Percentiles rank a stretch among this genome's conserved stretches.
Evolutionary conservation across 1,140 invertebrate species (phyloP).

Genomic region (Tyrophagus putrescentiae): DNA sequence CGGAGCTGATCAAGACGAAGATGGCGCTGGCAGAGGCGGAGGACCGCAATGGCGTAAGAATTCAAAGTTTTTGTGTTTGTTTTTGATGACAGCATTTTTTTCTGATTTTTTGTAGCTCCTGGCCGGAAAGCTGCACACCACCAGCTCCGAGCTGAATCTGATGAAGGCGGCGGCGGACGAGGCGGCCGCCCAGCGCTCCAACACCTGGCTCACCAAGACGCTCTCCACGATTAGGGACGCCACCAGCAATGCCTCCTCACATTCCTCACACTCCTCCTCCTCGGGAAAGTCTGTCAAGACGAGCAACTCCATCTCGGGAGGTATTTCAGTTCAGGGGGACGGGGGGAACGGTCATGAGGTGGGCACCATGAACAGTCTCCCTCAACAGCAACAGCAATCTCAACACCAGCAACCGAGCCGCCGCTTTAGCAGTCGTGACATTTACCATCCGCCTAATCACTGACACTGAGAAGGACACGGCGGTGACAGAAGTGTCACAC

Average conservation of each 20-base stretch:
- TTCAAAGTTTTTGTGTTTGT: constrained; percentile 15
- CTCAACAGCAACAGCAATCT: no score
- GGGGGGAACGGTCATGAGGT: no score
- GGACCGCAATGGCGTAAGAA: constrained; percentile 64
- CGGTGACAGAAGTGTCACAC: no score
- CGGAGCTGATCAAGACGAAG: constrained; percentile 90
- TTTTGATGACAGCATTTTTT: background rate
- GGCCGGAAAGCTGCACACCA: constrained; percentile 6
- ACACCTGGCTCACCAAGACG: constrained; percentile 77
- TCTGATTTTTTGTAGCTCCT: constrained; percentile 20
- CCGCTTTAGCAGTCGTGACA: no score
- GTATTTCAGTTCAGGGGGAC: no score
- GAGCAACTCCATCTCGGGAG: constrained; percentile 9
- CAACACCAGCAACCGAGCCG: no score
- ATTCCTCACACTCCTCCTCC: no score
- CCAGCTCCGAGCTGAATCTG: constrained; percentile 45
- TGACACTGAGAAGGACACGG: no score
- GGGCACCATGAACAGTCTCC: no score
- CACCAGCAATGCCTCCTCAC: constrained; percentile 29
- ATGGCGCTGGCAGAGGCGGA: constrained; percentile 89
- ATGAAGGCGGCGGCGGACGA: constrained; percentile 65
- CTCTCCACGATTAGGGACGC: constrained; percentile 54
- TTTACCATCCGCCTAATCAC: no score
- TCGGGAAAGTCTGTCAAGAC: background rate
- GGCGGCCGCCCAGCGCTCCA: constrained; percentile 37